Evolutionary conservation across 1,140 invertebrate genomes (phyloP).

Genomic region (Delia radicum): DNA sequence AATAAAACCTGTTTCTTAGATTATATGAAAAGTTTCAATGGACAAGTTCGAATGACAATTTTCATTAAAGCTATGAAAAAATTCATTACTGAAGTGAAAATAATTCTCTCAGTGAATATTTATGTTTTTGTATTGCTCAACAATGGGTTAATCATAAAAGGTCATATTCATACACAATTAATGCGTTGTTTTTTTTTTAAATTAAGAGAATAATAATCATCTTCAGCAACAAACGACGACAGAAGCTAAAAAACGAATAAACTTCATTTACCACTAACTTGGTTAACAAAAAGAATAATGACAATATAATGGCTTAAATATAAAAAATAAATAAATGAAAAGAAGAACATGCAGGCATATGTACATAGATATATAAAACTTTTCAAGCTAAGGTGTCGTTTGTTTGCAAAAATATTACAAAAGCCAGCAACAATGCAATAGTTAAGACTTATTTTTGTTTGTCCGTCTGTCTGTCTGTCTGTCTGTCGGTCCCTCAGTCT

Average conservation of each 20-base stretch:
- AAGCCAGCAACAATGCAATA: not conserved
- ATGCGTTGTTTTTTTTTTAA: not conserved
- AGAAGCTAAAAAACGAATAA: not conserved
- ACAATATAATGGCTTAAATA: conserved; percentile 14
- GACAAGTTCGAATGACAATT: too few relatives aligned
- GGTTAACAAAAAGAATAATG: conserved; percentile 14
- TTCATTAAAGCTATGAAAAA: too few relatives aligned
- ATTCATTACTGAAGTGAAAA: too few relatives aligned
- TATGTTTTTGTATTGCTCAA: too few relatives aligned
- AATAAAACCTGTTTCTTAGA: too few relatives aligned
- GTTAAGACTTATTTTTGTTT: conserved; percentile 4
- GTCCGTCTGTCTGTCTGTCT: not conserved
- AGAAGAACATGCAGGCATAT: not conserved
- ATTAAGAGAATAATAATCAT: too few relatives aligned
- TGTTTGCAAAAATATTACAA: conserved; percentile 2
- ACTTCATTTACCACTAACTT: not conserved
- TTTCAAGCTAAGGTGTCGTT: not conserved
- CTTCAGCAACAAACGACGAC: too few relatives aligned
- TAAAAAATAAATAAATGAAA: not conserved
- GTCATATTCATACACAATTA: conserved; percentile 8
- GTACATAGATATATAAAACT: not conserved
- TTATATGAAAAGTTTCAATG: too few relatives aligned
- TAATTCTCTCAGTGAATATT: too few relatives aligned
- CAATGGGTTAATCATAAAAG: not conserved
- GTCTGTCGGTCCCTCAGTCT: not conserved